phyloP scores from a whole-genome alignment of 2,113 vertebrate genomes.

The Steatornis caripensis region DNA sequence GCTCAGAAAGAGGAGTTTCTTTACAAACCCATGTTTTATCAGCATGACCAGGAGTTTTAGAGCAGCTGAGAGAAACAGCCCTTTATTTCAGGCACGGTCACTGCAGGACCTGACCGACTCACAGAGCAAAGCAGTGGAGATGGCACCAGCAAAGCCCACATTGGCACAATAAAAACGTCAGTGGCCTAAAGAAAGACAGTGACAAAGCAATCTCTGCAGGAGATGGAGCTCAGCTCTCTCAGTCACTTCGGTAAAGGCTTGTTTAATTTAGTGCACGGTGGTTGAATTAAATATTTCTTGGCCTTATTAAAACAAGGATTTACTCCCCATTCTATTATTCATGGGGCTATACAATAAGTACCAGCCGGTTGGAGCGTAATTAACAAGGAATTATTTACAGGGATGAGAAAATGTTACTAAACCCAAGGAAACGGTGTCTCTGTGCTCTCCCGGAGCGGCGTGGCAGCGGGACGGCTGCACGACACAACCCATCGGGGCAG shows the following conservation, averaged over 20 bases:
- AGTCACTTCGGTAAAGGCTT: not conserved
- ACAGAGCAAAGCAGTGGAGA: not conserved
- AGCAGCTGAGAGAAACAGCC: not conserved
- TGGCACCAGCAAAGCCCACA: not conserved
- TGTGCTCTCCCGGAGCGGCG: not conserved
- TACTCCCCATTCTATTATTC: not conserved
- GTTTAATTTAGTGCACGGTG: not conserved
- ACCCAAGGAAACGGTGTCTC: not conserved
- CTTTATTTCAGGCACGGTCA: not conserved
- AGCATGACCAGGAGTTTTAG: not conserved
- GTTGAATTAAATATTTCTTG: not conserved
- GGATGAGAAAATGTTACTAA: not conserved
- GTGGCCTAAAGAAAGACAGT: not conserved
- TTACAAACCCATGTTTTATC: not conserved
- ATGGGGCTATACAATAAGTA: not conserved
- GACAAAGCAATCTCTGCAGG: not conserved
- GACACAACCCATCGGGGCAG: not conserved
- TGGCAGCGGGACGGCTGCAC: not conserved
- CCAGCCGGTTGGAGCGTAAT: not conserved
- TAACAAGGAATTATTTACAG: conserved; percentile 11
- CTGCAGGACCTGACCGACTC: not conserved
- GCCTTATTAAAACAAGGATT: conserved; percentile 14
- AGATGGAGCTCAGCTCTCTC: not conserved
- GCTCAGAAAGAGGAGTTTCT: not conserved
- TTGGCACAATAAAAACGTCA: not conserved